A percentile compares a stretch with the other conserved stretches of the same genome.
Conservation (phyloP, 2,888 invertebrate genomes). For the Tiliacea citrago region DNA sequence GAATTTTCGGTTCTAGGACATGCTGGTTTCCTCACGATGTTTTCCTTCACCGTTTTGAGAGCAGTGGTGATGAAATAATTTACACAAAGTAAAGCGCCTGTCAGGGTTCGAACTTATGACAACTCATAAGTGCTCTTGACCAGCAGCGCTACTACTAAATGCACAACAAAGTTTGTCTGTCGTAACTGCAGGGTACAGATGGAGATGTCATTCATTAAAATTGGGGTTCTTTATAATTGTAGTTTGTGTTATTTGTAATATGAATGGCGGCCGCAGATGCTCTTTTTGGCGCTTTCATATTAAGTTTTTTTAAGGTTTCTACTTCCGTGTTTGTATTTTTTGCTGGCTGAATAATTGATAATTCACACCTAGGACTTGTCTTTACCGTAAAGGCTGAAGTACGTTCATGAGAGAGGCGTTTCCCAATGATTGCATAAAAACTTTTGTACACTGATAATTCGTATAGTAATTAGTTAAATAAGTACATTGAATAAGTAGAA, state of each 20-base stretch:
- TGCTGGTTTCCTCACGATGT: too few relatives aligned
- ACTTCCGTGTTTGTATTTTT: conserved; percentile 30
- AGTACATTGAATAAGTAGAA: neutral
- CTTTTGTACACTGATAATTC: neutral
- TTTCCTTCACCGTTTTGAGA: too few relatives aligned
- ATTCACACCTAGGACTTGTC: neutral
- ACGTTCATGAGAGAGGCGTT: neutral
- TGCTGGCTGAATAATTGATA: neutral
- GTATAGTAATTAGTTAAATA: neutral
- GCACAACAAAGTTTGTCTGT: neutral
- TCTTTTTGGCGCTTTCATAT: conserved; percentile 40
- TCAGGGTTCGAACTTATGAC: too few relatives aligned
- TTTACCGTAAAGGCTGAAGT: neutral
- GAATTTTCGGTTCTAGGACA: too few relatives aligned
- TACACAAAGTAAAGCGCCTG: too few relatives aligned
- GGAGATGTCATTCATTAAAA: conserved; percentile 73
- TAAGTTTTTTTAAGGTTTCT: conserved; percentile 20
- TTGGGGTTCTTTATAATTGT: conserved; percentile 61
- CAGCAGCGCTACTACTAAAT: conserved; percentile 24
- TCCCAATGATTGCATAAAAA: neutral
- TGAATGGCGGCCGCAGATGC: conserved; percentile 51
- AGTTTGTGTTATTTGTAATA: conserved; percentile 47
- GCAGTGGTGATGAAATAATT: too few relatives aligned
- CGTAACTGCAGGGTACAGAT: conserved; percentile 75
- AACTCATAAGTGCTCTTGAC: neutral